Percentiles rank a stretch among this genome's conserved stretches.
phyloP scores from a whole-genome alignment of 2,113 vertebrate genomes.

The Heterochromis multidens region DNA sequence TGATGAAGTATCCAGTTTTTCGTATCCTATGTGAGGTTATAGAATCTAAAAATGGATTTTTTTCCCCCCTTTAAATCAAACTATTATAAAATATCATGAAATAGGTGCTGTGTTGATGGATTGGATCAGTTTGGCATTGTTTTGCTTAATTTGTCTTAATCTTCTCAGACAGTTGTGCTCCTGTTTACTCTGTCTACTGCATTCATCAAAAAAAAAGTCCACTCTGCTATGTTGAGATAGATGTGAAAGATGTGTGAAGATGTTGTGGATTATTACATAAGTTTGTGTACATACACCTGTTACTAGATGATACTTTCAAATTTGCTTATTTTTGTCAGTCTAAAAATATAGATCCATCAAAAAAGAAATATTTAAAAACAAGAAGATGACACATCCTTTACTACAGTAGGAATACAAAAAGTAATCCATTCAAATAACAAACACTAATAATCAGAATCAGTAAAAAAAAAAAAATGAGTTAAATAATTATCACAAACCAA shows the following conservation, averaged over 20 bases:
- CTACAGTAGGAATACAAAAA: neutral
- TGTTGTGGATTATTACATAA: neutral
- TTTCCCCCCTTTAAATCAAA: slow-evolving; percentile 9
- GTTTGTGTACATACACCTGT: neutral
- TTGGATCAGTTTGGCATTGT: neutral
- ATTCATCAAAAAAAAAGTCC: neutral
- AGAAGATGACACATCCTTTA: neutral
- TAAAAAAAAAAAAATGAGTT: no score
- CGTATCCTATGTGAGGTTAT: slow-evolving; percentile 47
- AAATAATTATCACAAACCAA: no score
- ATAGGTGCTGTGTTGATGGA: neutral
- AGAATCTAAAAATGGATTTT: slow-evolving; percentile 37
- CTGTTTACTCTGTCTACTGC: neutral
- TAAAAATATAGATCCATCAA: neutral
- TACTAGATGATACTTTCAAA: neutral
- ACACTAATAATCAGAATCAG: neutral
- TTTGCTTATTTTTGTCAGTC: neutral
- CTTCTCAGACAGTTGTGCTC: neutral
- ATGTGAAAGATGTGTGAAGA: neutral
- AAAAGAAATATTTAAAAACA: no score
- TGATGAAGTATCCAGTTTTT: slow-evolving; percentile 60
- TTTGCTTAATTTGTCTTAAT: neutral
- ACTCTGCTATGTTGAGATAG: neutral
- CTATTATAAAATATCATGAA: slow-evolving; percentile 6
- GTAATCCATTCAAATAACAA: neutral